These are phyloP conservation scores for Drosophila longiperda DNA, from an alignment of 2,888 invertebrate species.

Conservation along the genomic window DNA sequence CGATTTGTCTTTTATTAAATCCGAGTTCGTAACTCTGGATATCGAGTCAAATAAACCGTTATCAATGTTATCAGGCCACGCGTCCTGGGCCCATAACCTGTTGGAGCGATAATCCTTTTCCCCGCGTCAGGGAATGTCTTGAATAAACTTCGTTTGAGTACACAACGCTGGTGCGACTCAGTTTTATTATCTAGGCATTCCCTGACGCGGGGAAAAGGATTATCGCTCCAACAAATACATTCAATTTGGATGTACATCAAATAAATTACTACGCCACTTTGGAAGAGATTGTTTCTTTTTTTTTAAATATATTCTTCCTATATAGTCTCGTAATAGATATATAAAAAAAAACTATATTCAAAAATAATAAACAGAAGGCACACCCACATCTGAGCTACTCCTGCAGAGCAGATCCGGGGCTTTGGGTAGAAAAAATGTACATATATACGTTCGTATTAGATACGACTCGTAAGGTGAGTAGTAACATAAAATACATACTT, in stretches of 20 bases:
- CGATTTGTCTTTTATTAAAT: too few relatives aligned
- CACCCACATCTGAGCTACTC: constrained; percentile 40
- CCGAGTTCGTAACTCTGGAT: too few relatives aligned
- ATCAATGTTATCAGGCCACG: too few relatives aligned
- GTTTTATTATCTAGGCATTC: too few relatives aligned
- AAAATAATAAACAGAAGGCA: constrained; percentile 53
- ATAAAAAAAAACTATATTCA: constrained; percentile 24
- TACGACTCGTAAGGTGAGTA: constrained; percentile 33
- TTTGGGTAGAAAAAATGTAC: constrained; percentile 42
- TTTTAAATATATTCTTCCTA: constrained; percentile 32
- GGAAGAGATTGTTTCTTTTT: constrained; percentile 45
- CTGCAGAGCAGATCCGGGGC: neutral
- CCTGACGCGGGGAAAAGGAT: too few relatives aligned
- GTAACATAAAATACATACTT: constrained; percentile 59
- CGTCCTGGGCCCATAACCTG: too few relatives aligned
- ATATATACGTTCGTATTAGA: constrained; percentile 40
- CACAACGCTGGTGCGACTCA: too few relatives aligned
- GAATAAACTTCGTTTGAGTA: too few relatives aligned
- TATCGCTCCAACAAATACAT: constrained; percentile 62
- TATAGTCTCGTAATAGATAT: constrained; percentile 51
- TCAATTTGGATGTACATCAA: constrained; percentile 52
- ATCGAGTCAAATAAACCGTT: too few relatives aligned
- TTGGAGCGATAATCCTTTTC: too few relatives aligned
- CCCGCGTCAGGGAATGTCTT: too few relatives aligned
- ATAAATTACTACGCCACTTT: constrained; percentile 57